Conservation (phyloP, 2,888 invertebrate genomes). For the Hypomecis punctinalis region DNA sequence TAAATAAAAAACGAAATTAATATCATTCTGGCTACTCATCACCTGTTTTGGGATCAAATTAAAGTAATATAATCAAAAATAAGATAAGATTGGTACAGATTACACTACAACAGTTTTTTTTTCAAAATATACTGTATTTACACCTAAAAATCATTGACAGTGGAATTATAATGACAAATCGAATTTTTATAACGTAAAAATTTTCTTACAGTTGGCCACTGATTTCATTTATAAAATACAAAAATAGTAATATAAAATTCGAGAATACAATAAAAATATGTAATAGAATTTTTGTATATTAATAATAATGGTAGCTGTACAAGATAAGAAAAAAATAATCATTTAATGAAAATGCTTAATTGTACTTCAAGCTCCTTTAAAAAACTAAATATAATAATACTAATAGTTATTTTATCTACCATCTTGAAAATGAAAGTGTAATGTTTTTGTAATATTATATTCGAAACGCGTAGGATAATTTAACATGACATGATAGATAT, state of each 20-base stretch:
- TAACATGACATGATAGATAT: no score
- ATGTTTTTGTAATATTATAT: no score
- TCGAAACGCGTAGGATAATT: no score
- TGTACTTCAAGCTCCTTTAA: neutral
- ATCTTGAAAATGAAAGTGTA: no score
- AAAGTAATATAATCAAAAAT: constrained; percentile 49
- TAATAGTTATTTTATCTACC: no score
- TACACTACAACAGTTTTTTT: constrained; percentile 5
- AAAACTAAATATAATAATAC: no score
- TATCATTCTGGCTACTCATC: constrained; percentile 60
- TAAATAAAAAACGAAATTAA: constrained; percentile 45
- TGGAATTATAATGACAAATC: neutral
- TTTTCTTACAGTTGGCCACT: neutral
- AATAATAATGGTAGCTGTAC: constrained; percentile 41
- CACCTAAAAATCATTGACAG: constrained; percentile 14
- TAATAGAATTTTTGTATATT: constrained; percentile 40
- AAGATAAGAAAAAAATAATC: constrained; percentile 33
- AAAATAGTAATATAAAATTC: constrained; percentile 7
- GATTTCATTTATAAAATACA: constrained; percentile 12
- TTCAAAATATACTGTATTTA: neutral
- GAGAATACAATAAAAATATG: constrained; percentile 17
- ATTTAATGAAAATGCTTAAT: constrained; percentile 22
- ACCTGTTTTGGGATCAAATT: constrained; percentile 79
- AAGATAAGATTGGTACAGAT: constrained; percentile 37
- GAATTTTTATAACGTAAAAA: neutral